A percentile compares a stretch with the other conserved stretches of the same genome.
These are phyloP conservation scores for Heliothis peltigera DNA, from an alignment of 2,888 invertebrate genomes.

Conservation along the genomic window DNA sequence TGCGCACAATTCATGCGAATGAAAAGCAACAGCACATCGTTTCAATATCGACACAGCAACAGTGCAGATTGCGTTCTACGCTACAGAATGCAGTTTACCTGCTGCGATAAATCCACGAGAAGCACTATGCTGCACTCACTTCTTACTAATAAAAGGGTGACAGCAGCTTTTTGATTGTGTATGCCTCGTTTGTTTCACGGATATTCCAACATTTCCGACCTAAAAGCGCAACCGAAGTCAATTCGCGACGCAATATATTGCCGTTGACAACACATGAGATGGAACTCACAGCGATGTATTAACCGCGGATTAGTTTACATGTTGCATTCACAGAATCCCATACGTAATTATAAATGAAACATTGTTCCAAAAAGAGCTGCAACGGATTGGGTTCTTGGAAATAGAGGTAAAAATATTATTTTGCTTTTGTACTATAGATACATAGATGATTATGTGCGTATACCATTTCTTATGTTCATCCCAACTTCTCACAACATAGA, in stretches of 20 bases:
- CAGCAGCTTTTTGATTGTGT: conserved; percentile 74
- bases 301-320: conserved; percentile 41
- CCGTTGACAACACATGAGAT: conserved; percentile 66
- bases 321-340: conserved; percentile 19
- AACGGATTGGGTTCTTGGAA: not conserved
- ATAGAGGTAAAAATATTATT: not conserved
- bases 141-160: conserved; percentile 60
- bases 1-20: conserved; percentile 25
- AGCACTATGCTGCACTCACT: conserved; percentile 42
- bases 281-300: conserved; percentile 54
- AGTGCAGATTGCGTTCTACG: conserved; percentile 44
- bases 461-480: no score
- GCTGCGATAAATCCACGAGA: conserved; percentile 64
- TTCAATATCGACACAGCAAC: conserved; percentile 49
- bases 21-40: conserved; percentile 36
- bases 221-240: conserved; percentile 51
- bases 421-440: not conserved
- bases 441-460: no score
- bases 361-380: not conserved
- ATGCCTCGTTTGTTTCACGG: conserved; percentile 66
- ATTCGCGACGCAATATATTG: conserved; percentile 56
- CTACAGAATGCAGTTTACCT: conserved; percentile 53
- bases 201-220: conserved; percentile 66
- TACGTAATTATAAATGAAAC: conserved; percentile 2
- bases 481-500: no score